These are phyloP conservation scores for Vidua macroura DNA, from an alignment of 2,113 vertebrate genomes.

Conservation along the genomic window DNA sequence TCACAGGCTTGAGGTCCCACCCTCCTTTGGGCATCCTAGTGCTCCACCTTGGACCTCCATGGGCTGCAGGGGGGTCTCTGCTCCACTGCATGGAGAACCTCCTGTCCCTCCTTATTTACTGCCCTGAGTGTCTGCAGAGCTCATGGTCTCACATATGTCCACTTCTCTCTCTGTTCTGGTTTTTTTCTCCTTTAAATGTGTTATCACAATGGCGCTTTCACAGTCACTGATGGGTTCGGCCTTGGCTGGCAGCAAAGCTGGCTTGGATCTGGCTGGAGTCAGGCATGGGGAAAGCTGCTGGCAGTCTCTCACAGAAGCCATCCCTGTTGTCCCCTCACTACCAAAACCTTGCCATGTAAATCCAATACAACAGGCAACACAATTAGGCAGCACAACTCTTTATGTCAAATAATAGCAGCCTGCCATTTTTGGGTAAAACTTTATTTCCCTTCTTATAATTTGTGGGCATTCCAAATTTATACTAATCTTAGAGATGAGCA, in stretches of 20 bases:
- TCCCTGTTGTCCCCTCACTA: too few species aligned
- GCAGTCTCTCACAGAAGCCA: not conserved
- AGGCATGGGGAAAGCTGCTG: not conserved
- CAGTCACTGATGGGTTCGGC: rapidly evolving
- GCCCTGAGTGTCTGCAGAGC: not conserved
- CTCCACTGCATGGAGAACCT: not conserved
- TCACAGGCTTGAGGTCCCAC: not conserved
- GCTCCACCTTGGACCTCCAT: not conserved
- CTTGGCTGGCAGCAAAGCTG: not conserved
- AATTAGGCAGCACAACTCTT: not conserved
- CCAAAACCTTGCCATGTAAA: not conserved
- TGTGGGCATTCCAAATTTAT: not conserved
- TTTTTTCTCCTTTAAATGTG: not conserved
- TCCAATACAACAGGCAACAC: not conserved
- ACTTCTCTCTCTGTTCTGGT: not conserved
- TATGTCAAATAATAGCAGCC: not conserved
- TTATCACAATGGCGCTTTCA: not conserved
- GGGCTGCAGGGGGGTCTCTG: not conserved
- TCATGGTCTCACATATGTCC: not conserved
- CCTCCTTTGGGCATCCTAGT: not conserved
- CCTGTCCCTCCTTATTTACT: not conserved
- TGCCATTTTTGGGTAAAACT: not conserved
- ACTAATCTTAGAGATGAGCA: not conserved
- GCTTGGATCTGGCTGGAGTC: not conserved
- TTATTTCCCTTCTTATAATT: not conserved